A percentile compares a stretch with the other conserved stretches of the same genome.
Evolutionary conservation across 2,797 vertebrate species (phyloP).

Genomic region (Rhinella marina): DNA sequence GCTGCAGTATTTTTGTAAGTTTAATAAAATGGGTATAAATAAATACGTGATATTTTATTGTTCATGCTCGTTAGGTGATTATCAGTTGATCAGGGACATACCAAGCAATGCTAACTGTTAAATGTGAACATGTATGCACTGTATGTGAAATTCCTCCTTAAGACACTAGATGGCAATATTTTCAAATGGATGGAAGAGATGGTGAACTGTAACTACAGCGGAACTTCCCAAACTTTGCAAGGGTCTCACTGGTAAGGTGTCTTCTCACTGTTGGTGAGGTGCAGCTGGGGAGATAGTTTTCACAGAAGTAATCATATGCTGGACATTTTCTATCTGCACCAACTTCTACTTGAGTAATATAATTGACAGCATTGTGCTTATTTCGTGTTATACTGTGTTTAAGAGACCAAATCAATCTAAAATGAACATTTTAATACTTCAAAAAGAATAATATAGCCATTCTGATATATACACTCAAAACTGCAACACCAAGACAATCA

Average conservation of each 20-base stretch:
- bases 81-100: no score
- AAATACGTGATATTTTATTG: no score
- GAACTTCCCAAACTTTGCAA: no score
- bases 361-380: neutral
- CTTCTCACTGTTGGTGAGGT: neutral
- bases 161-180: slow-evolving; percentile 40
- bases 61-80: no score
- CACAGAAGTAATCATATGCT: neutral
- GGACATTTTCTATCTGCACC: neutral
- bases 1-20: neutral
- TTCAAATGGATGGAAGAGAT: neutral
- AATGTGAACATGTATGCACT: neutral
- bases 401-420: no score
- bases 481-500: no score
- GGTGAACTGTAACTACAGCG: neutral
- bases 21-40: no score
- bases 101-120: neutral
- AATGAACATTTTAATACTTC: no score
- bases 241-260: no score
- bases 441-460: no score
- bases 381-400: neutral
- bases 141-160: neutral
- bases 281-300: no score
- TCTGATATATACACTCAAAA: no score
- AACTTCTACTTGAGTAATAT: neutral